Base-by-base conservation (phyloP, 2,888 invertebrate genomes). In the Eledona agricola region DNA sequence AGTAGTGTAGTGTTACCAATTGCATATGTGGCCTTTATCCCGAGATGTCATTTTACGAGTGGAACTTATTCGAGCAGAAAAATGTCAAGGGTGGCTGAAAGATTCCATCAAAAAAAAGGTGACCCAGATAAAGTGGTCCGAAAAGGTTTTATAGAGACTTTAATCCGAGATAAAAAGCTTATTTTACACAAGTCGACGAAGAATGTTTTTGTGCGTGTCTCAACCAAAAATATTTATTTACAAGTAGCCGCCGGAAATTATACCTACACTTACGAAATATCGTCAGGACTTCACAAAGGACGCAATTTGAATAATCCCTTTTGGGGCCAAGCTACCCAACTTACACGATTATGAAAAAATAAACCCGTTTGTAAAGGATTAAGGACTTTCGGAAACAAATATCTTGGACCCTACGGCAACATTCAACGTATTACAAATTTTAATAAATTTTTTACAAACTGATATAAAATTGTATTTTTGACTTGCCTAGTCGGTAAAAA, bases 1-100 rank as follows among this genome's bases (percentile, higher is more conserved):
- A 64, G 62, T 58, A 57, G 66, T 65, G 60, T 71, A 63, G 67
- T 67, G 63, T 71, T 70, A 67, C 68, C n/a, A 61, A 66, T 66
- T 67, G 62, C 62, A 60, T 63, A 57, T 56, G 47, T 55, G 56
- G 53, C 45, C 47, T 51, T 50, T 54, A 54, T 54, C 49, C 49
- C 31, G 29, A 52, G 49, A 38, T 50, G 38, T 51, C 51, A 59
- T 60, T 55, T 37, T 12, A 38, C 37, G 54, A 55, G 51, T 53
- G 57, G 61, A 57, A 62, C 52, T 61, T 56, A 66, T 58, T 65
- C 65, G 57, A 51, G 56, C 60, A 68, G 71, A 72, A 72, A 72
- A 69, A 64, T 69, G 72, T 72, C 72, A 71, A 67, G 62, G 59
- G 62, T 55, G 58, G 57, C 55, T 56, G 49, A 55, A 34, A 58